phyloP scores from a whole-genome alignment of 2,113 vertebrate species.

The Polypterus bichir region DNA sequence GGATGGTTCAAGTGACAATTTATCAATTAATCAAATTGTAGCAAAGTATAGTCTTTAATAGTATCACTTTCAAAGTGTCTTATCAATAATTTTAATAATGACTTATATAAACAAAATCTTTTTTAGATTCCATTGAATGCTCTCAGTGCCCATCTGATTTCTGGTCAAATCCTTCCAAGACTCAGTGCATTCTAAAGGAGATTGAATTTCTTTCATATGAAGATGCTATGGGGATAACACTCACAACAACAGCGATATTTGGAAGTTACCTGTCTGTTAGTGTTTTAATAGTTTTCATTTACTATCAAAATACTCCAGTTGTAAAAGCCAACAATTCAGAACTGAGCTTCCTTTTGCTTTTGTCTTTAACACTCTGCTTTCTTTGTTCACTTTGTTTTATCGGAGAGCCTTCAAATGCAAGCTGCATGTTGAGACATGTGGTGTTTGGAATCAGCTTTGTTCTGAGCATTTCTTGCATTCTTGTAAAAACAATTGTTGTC shows the following conservation, averaged over 20 bases:
- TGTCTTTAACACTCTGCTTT: slow-evolving; percentile 5
- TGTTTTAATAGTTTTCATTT: slow-evolving; percentile 8
- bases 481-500: slow-evolving; percentile 2
- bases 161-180: neutral
- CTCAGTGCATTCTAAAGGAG: neutral
- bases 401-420: neutral
- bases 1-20: no score
- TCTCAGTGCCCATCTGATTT: neutral
- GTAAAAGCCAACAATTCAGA: neutral
- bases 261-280: slow-evolving; percentile 1
- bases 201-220: slow-evolving; percentile 11
- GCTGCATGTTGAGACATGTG: neutral
- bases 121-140: slow-evolving; percentile 6
- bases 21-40: no score
- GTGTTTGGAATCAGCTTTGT: neutral
- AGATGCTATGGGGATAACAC: slow-evolving; percentile 4
- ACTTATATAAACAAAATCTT: neutral
- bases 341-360: slow-evolving; percentile 3
- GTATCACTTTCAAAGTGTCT: no score
- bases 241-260: slow-evolving; percentile 2
- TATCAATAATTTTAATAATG: no score
- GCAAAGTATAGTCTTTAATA: no score
- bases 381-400: slow-evolving; percentile 6
- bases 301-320: slow-evolving; percentile 10
- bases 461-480: slow-evolving; percentile 4